Evolutionary conservation across 2,797 vertebrate genomes (phyloP).

Genomic region (Oryzias dopingdopingensis): DNA sequence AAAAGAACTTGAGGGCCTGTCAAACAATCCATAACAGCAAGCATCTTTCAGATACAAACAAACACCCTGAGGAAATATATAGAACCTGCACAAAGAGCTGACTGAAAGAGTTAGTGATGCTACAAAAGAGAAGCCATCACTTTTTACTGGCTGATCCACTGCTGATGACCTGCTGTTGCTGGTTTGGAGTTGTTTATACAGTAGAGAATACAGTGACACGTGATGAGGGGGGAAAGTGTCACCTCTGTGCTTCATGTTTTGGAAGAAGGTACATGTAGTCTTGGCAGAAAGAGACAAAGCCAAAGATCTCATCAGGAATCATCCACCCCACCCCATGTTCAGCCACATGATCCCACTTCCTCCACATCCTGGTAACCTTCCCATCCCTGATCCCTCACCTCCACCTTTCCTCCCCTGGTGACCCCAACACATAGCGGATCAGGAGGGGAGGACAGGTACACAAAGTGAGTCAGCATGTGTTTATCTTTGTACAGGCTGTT

Average conservation of each 20-base stretch:
- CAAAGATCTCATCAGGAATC: slow-evolving; percentile 45
- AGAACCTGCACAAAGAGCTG: slow-evolving; percentile 25
- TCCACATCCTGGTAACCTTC: slow-evolving; percentile 26
- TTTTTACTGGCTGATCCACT: slow-evolving; percentile 27
- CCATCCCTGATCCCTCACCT: slow-evolving; percentile 35
- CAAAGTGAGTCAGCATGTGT: slow-evolving; percentile 9
- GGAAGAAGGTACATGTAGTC: slow-evolving; percentile 22
- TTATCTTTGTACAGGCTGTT: slow-evolving; percentile 19
- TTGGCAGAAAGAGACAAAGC: slow-evolving; percentile 54
- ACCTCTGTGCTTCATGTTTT: slow-evolving; percentile 25
- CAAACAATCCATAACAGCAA: slow-evolving; percentile 20
- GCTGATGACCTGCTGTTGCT: slow-evolving; percentile 36
- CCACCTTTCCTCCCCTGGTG: slow-evolving; percentile 26
- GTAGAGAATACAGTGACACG: background rate
- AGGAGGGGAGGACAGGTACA: background rate
- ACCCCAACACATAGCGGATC: background rate
- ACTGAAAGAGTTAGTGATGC: slow-evolving; percentile 21
- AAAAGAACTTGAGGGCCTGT: slow-evolving; percentile 2
- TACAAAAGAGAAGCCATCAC: slow-evolving; percentile 31
- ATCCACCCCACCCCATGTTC: slow-evolving; percentile 52
- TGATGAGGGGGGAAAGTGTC: slow-evolving; percentile 7
- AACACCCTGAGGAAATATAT: slow-evolving; percentile 43
- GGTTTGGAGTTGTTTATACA: slow-evolving; percentile 7
- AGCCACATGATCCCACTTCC: slow-evolving; percentile 45
- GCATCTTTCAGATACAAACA: slow-evolving; percentile 27